These are phyloP conservation scores for Conger conger DNA, from an alignment of 2,113 vertebrate species.

Conservation along the genomic window DNA sequence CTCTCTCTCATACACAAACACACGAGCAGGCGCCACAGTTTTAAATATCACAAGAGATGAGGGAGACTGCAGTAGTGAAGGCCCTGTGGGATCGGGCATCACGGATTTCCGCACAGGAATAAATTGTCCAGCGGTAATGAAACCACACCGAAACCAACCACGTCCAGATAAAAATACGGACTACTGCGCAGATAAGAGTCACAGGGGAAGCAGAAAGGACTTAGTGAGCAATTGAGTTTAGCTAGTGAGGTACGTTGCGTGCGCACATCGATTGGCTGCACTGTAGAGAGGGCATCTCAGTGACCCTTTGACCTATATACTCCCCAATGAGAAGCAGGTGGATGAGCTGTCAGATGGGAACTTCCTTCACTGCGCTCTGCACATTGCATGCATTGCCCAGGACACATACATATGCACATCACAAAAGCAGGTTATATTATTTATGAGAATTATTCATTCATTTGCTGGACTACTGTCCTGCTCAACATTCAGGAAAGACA, in stretches of 20 bases:
- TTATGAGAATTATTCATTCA: background rate
- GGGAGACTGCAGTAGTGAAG: background rate
- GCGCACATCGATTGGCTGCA: background rate
- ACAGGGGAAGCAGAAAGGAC: background rate
- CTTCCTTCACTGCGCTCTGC: background rate
- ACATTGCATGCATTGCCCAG: background rate
- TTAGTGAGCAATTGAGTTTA: background rate
- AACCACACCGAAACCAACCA: background rate
- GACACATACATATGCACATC: background rate
- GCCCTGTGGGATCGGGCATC: background rate
- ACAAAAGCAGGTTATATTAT: background rate
- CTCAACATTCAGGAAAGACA: background rate
- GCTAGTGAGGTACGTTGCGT: background rate
- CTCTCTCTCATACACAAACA: background rate
- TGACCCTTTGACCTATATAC: background rate
- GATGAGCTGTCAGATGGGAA: background rate
- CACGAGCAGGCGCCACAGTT: background rate
- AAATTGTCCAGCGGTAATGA: background rate
- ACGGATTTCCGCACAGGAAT: background rate
- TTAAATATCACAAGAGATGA: background rate
- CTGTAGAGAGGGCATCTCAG: background rate
- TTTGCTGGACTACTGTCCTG: background rate
- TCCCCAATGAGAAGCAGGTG: background rate
- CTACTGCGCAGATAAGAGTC: background rate
- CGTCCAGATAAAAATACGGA: background rate